phyloP scores from a whole-genome alignment of 2,888 invertebrate species.

The Drosophila dives region DNA sequence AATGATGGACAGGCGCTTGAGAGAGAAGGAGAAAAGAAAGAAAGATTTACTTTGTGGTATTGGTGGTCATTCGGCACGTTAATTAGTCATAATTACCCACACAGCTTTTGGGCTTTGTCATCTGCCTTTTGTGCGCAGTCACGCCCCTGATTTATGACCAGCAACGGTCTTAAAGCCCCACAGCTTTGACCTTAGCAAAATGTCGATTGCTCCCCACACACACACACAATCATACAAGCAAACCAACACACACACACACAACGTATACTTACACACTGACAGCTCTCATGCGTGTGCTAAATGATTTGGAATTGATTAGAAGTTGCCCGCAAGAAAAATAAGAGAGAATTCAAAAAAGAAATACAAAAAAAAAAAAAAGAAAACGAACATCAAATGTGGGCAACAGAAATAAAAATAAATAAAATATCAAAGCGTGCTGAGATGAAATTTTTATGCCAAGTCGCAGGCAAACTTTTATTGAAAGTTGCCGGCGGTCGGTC shows the following conservation, averaged over 20 bases:
- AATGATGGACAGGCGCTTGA: conserved; percentile 41
- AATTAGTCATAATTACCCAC: conserved; percentile 76
- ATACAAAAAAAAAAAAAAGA: conserved; percentile 2
- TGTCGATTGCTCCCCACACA: conserved; percentile 39
- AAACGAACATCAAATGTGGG: conserved; percentile 24
- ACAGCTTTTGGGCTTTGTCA: conserved; percentile 75
- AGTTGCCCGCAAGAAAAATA: conserved; percentile 46
- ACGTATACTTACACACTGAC: conserved; percentile 40
- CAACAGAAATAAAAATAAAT: conserved; percentile 73
- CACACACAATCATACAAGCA: background rate
- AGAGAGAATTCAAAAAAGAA: conserved; percentile 25
- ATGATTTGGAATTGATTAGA: conserved; percentile 78
- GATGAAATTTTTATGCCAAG: conserved; percentile 72
- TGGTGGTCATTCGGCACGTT: conserved; percentile 54
- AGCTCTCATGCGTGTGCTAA: conserved; percentile 77
- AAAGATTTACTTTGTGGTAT: conserved; percentile 3
- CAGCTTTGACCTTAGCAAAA: conserved; percentile 67
- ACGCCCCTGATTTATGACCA: conserved; percentile 74
- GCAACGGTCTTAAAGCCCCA: conserved; percentile 62
- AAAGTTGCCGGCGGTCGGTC: conserved; percentile 54
- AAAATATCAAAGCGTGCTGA: conserved; percentile 72
- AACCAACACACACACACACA: conserved; percentile 3
- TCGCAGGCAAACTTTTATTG: conserved; percentile 68
- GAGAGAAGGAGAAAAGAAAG: background rate
- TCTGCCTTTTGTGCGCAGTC: conserved; percentile 75